Conservation (phyloP, 2,113 vertebrate species). For the Neopipo cinnamomea region DNA sequence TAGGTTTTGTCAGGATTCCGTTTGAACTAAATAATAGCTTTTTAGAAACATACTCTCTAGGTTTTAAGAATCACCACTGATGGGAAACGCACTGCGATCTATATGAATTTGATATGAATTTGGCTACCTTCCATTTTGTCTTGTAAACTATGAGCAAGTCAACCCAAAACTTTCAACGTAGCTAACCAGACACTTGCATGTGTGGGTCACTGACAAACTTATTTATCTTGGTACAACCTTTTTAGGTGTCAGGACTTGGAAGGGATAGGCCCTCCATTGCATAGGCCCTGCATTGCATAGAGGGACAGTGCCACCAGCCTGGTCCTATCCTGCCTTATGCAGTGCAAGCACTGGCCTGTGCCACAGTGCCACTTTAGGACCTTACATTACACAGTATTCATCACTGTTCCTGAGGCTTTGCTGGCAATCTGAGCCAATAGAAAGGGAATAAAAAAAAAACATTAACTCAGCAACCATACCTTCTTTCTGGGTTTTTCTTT, state of each 20-base stretch:
- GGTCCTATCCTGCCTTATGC: neutral
- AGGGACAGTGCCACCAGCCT: neutral
- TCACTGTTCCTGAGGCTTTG: neutral
- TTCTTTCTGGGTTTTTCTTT: neutral
- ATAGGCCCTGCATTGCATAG: neutral
- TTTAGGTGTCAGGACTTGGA: rapidly evolving
- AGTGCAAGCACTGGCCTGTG: neutral
- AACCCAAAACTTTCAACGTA: neutral
- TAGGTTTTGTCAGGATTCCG: neutral
- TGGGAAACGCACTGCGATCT: neutral
- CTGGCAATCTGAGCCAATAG: neutral
- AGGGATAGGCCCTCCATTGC: rapidly evolving
- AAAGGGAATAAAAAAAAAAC: neutral
- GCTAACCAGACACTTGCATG: neutral
- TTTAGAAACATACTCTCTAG: neutral
- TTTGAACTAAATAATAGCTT: neutral
- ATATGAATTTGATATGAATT: neutral
- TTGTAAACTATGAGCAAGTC: neutral
- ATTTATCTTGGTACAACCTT: neutral
- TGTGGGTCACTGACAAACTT: neutral
- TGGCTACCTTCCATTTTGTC: neutral
- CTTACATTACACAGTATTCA: neutral
- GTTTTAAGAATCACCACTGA: neutral
- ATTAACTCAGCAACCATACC: neutral
- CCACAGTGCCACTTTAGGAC: neutral